Evolutionary conservation across 2,797 vertebrate genomes (phyloP), one percentile per base, ranked within the genome.

Genomic region (Chiroxiphia lanceolata): DNA sequence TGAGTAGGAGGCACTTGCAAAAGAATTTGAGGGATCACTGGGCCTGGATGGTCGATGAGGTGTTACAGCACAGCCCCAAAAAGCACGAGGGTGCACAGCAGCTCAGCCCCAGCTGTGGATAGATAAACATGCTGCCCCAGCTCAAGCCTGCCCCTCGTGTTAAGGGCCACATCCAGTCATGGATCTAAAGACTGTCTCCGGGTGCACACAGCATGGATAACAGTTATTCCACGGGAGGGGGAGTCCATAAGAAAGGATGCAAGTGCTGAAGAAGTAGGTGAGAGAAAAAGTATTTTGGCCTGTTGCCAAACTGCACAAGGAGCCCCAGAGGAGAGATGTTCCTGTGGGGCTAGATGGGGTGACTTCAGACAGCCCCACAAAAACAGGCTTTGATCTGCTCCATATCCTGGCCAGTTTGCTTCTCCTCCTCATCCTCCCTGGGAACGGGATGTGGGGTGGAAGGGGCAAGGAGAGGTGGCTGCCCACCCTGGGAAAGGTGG

Each of bases 1-100:
- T 40, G 47, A 20, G 78, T 64, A 89, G 57, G 70, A 93, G 70
- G 68, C 50, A 31, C 90, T 90, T 93, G 69, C 61, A 64, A 57
- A 81, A 88, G 54, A 68, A 63, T 27, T 1, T 27, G 47, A 11
- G 63, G 50, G 60, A 51, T 42, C 57, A 61, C 68, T 75, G 72
- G 38, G 42, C 51, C 71, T 57, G 68, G 69, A 42, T 6, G 31
- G 42, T 71, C 31, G 48, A 21, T 42, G 60, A 47, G 40, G 40
- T 47, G 47, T 93, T 83, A 40, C 51, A 86, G 68, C 68, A 33
- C 10, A 38, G 61, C 38, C 33, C 64, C 1, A 1, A 34, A 59
- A 65, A 51, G 27, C 57, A 45, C 0, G 1, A 13, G 13, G 38
- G 15, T n/a, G 22, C 3, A 1, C 6, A 57, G 74, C 76, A 83